phyloP scores from a whole-genome alignment of 2,888 invertebrate species.

The Acrobasis suavella region DNA sequence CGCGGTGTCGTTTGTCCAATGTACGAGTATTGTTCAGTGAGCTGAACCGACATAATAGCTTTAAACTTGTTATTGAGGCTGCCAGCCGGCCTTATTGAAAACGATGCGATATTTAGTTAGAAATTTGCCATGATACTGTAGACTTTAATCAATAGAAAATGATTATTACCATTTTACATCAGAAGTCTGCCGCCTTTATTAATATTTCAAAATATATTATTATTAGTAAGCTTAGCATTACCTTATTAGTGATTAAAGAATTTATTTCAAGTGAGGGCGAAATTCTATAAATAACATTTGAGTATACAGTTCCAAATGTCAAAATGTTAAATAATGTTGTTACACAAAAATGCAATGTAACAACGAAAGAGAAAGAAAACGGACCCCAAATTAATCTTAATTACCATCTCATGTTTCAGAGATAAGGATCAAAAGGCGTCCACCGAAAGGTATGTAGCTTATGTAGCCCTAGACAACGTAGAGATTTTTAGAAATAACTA shows the following conservation, averaged over 20 bases:
- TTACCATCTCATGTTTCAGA: constrained; percentile 29
- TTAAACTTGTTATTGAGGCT: constrained; percentile 17
- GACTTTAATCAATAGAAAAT: too few species aligned
- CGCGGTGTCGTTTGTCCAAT: constrained; percentile 21
- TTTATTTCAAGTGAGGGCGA: too few species aligned
- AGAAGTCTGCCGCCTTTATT: too few species aligned
- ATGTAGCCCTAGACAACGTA: not conserved
- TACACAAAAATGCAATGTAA: constrained; percentile 10
- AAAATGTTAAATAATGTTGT: not conserved
- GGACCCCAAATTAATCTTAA: constrained; percentile 35
- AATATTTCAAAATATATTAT: too few species aligned
- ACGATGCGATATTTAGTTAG: too few species aligned
- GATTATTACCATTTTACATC: too few species aligned
- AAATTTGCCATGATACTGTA: too few species aligned
- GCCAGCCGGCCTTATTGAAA: not conserved
- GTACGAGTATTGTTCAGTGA: constrained; percentile 21
- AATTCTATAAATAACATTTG: too few species aligned
- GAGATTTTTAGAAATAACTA: too few species aligned
- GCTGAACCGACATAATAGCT: constrained; percentile 21
- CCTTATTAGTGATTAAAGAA: too few species aligned
- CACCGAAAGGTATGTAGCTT: not conserved
- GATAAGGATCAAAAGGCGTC: constrained; percentile 24
- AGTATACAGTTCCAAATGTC: too few species aligned
- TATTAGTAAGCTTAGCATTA: too few species aligned
- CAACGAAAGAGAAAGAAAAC: constrained; percentile 15